phyloP scores from a whole-genome alignment of 2,888 invertebrate species.

The Nipponacmea schrenckii region DNA sequence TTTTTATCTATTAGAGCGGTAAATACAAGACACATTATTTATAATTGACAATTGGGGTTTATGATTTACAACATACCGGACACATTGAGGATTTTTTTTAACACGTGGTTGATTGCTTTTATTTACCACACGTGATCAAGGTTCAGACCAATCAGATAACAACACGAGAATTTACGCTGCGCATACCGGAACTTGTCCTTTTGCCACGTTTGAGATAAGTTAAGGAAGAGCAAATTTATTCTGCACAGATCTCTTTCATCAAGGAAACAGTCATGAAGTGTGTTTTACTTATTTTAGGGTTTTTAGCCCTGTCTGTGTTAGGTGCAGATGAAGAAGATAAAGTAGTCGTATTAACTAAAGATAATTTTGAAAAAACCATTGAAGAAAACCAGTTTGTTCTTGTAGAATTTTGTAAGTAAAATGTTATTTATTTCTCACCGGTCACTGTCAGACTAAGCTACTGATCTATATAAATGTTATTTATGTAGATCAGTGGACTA shows the following conservation, averaged over 20 bases:
- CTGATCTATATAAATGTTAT: too few species aligned
- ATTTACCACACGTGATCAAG: conserved; percentile 30
- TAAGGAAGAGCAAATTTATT: neutral
- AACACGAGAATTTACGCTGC: conserved; percentile 42
- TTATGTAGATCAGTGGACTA: too few species aligned
- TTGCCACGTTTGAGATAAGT: conserved; percentile 39
- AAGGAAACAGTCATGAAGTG: conserved; percentile 16
- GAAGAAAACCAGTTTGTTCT: conserved; percentile 84
- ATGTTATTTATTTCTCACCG: neutral
- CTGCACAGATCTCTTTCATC: conserved; percentile 16
- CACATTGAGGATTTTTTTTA: neutral
- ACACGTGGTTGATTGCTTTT: neutral
- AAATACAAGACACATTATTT: too few species aligned
- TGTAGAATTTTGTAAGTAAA: conserved; percentile 98
- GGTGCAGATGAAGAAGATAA: conserved; percentile 85
- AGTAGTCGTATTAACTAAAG: conserved; percentile 85
- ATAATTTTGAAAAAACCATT: conserved; percentile 87
- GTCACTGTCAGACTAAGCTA: neutral
- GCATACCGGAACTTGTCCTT: conserved; percentile 31
- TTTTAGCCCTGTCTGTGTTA: conserved; percentile 38
- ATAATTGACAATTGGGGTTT: too few species aligned
- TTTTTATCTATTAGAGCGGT: too few species aligned
- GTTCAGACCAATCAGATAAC: conserved; percentile 44
- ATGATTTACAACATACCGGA: conserved; percentile 1
- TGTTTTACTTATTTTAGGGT: conserved; percentile 16